Conservation (phyloP, 2,797 vertebrate genomes). For the Pempheris klunzingeri region DNA sequence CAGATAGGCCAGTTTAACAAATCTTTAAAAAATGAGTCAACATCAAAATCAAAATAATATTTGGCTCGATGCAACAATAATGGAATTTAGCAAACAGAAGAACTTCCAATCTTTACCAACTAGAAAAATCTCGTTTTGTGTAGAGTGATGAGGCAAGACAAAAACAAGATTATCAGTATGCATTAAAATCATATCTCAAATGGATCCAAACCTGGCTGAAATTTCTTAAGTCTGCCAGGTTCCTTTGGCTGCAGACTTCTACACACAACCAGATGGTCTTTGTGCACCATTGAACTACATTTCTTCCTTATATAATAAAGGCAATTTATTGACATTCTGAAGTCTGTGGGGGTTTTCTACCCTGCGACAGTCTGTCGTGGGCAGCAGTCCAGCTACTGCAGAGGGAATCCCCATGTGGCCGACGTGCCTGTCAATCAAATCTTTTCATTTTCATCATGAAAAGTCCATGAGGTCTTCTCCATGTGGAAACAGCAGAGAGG, state of each 20-base stretch:
- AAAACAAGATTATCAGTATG: not conserved
- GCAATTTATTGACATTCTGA: constrained; percentile 62
- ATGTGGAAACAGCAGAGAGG: constrained; percentile 4
- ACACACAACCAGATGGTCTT: not conserved
- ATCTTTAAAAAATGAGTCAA: not conserved
- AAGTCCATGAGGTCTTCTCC: constrained; percentile 7
- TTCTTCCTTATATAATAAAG: constrained; percentile 25
- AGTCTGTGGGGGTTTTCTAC: constrained; percentile 48
- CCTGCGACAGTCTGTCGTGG: constrained; percentile 41
- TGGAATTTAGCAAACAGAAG: too few species aligned
- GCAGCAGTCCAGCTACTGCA: constrained; percentile 26
- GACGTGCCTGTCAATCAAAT: constrained; percentile 64
- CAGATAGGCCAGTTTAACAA: not conserved
- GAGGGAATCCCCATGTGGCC: constrained; percentile 65
- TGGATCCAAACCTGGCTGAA: not conserved
- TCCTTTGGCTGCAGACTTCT: not conserved
- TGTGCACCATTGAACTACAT: constrained; percentile 6
- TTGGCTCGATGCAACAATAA: not conserved
- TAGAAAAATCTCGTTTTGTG: not conserved
- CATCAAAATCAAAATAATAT: not conserved
- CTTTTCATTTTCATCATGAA: constrained; percentile 55
- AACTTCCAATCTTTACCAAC: too few species aligned
- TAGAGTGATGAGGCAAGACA: not conserved
- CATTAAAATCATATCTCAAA: not conserved
- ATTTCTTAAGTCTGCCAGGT: not conserved